Base-by-base conservation (phyloP, 2,888 invertebrate species). In the Glyphotaelius pellucidus region DNA sequence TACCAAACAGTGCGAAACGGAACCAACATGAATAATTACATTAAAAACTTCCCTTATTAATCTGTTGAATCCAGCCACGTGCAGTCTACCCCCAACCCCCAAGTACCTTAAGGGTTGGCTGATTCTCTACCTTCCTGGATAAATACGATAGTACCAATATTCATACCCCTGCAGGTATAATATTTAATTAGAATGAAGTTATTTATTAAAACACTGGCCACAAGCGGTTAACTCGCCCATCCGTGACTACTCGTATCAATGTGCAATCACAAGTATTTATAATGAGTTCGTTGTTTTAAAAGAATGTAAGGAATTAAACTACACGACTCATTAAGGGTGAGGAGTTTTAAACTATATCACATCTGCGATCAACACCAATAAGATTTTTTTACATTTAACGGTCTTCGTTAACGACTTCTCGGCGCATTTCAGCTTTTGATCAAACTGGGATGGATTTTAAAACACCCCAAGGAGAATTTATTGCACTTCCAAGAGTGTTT, bases 11-110 rank as follows among this genome's bases (percentile, higher is more conserved):
- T 86, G 86, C 30, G 47, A 86, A 47, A 86, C 47, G 42, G 30
- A 86, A 42, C 25, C n/a, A 14, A 85, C 30, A n/a, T 42, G 42
- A 47, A 47, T 47, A 31, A 88, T 15, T 79, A 2, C 19, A 67
- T 32, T 88, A 19, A 42, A 89, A 89, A 80, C 19, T 89, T 89
- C 89, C 42, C 80, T 67, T 25, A 89, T 89, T 38, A 89, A 89
- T 80, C 89, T 89, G 89, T 80, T 89, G 89, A 80, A 80, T 89
- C 89, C 89, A 42, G 89, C 31, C 89, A 89, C 89, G 89, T 89
- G 89, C 67, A 9, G 67, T 31, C 32, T 19, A 52, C 67, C 67
- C 67, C 9, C 25, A 25, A 52, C 67, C 67, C 67, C 9, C 25
- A 25, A 67, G 9, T 67, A 67, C 15, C 30, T 35, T 32, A 30